phyloP scores from a whole-genome alignment of 1,140 invertebrate species.

The Micrasema minimum region DNA sequence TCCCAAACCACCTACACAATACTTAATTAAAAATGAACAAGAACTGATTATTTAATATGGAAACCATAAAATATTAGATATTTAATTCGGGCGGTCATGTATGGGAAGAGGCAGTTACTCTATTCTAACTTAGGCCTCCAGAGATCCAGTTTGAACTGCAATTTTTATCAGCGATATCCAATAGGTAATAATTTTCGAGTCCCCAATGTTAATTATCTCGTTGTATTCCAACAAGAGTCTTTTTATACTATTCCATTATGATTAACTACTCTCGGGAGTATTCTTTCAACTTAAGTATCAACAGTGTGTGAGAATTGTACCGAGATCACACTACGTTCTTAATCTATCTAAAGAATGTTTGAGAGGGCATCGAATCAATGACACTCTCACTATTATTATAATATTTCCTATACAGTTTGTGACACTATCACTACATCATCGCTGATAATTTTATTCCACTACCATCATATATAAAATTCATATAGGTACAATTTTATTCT shows the following conservation, averaged over 20 bases:
- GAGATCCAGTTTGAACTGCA: slow-evolving; percentile 52
- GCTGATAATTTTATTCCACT: too few species aligned
- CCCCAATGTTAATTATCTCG: slow-evolving; percentile 52
- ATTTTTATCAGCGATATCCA: slow-evolving; percentile 54
- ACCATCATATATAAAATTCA: too few species aligned
- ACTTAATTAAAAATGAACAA: slow-evolving; percentile 54
- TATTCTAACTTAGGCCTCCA: not conserved
- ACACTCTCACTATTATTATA: too few species aligned
- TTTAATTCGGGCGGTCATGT: slow-evolving; percentile 43
- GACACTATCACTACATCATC: too few species aligned
- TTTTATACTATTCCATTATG: slow-evolving; percentile 39
- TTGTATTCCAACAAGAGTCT: slow-evolving; percentile 49
- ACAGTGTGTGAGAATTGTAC: slow-evolving; percentile 28
- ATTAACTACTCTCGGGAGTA: slow-evolving; percentile 33
- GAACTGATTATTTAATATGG: slow-evolving; percentile 52
- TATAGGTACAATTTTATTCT: too few species aligned
- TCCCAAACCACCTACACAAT: slow-evolving; percentile 49
- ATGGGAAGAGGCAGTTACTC: slow-evolving; percentile 29
- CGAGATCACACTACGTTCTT: slow-evolving; percentile 1
- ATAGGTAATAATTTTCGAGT: slow-evolving; percentile 54
- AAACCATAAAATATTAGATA: slow-evolving; percentile 53
- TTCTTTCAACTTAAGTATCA: slow-evolving; percentile 7
- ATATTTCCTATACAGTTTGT: too few species aligned
- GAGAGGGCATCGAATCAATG: not conserved
- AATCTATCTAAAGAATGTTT: slow-evolving; percentile 8